Base-by-base conservation (phyloP, 2,888 invertebrate genomes). In the Brassicogethes aeneus region DNA sequence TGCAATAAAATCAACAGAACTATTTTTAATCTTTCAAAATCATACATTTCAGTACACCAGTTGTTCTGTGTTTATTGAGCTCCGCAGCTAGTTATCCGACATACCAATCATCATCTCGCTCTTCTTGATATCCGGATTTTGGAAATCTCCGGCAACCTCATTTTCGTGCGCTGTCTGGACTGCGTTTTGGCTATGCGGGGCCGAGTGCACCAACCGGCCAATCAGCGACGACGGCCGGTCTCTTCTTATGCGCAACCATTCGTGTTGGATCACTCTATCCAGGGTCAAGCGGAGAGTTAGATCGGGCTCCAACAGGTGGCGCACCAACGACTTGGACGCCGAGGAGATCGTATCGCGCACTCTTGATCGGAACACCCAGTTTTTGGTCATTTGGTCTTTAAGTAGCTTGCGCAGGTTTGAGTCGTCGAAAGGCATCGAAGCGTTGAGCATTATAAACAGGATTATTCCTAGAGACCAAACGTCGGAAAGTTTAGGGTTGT, bases 381-480 rank as follows among this genome's bases (percentile, higher is more conserved):
- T 85, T 50, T 82, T 79, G 15, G 80, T 80, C 72, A 84, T 79
- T 66, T 94, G 94, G 62, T 88, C 84, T 55, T 84, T 83, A 3
- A 93, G 72, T 56, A 94, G 72, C 61, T 87, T 87, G 46, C 82
- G 78, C 43, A 89, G 67, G 65, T 90, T 88, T 12, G 82, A 79
- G 62, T 94, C 93, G 62, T 93, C 90, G 62, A 90, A 94, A 0
- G 94, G 93, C 92, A 94, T 93, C 16, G 87, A 85, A 1, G 85
- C 92, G 61, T 92, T 92, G 17, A 93, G 69, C 92, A 95, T 94
- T 48, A 94, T 92, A 65, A 86, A 95, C 8, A 95, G 73, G 45
- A 96, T 87, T 34, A 90, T 83, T 3, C 90, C 94, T 48, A 93
- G 71, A 7, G 92, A 91, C 95, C 95, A 96, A 30, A 93, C 85